Evolutionary conservation across 2,113 vertebrate species (phyloP).

Genomic region (Sula dactylatra): DNA sequence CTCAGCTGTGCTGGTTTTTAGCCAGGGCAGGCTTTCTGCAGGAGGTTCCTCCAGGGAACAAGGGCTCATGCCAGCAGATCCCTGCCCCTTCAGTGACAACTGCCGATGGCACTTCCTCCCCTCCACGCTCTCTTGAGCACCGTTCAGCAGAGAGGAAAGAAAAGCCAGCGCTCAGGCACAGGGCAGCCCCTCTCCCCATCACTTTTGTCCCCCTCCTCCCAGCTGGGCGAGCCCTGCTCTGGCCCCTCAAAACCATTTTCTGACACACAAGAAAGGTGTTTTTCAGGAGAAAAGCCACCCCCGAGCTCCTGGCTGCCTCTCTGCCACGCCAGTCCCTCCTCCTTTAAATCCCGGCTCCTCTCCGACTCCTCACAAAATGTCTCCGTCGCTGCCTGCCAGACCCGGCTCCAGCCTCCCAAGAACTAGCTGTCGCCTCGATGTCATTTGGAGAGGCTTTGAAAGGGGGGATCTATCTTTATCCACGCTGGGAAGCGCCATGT

Average conservation of each 20-base stretch:
- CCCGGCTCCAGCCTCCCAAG: neutral
- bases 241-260: neutral
- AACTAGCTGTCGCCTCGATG: neutral
- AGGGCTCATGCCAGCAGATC: neutral
- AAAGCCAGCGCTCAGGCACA: neutral
- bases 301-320: neutral
- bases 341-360: neutral
- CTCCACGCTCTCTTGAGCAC: neutral
- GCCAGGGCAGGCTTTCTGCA: neutral
- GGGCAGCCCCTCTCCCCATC: neutral
- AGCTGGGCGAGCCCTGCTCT: rapidly evolving
- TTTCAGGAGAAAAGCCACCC: neutral
- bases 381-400: neutral
- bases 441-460: neutral
- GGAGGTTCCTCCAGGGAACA: neutral
- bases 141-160: neutral
- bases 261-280: neutral
- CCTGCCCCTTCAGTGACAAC: neutral
- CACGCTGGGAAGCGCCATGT: neutral
- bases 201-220: neutral
- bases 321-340: neutral
- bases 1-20: neutral
- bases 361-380: neutral
- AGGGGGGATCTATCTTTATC: neutral
- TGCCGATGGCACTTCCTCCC: neutral